Conservation (phyloP, 2,113 vertebrate genomes). For the Albula glossodonta region DNA sequence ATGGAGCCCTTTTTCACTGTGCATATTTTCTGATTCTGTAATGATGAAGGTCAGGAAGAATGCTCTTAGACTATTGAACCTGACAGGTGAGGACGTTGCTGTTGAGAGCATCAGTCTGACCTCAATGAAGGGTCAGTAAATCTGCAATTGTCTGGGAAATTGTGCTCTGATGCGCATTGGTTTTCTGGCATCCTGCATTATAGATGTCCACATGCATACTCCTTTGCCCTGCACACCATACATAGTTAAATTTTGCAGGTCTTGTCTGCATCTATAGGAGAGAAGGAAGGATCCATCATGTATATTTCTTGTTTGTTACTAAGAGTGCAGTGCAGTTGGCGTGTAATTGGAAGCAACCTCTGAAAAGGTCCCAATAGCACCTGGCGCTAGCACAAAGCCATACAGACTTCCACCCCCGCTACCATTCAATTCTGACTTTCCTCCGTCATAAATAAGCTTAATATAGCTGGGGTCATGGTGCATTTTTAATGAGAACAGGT, state of each 20-base stretch:
- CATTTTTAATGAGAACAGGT: too few relatives aligned
- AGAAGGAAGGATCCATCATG: background rate
- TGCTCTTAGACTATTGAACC: background rate
- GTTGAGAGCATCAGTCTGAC: background rate
- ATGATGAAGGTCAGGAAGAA: background rate
- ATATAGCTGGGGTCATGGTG: too few relatives aligned
- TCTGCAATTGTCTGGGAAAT: background rate
- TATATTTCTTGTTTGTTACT: background rate
- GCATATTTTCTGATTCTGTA: background rate
- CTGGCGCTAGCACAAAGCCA: too few relatives aligned
- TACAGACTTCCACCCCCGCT: too few relatives aligned
- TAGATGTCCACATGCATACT: background rate
- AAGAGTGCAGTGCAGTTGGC: too few relatives aligned
- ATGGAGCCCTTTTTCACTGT: background rate
- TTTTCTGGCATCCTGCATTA: background rate
- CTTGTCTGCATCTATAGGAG: background rate
- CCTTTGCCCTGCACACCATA: background rate
- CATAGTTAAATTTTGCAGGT: background rate
- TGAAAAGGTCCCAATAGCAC: too few relatives aligned
- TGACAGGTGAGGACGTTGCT: background rate
- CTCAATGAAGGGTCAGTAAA: background rate
- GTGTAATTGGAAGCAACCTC: too few relatives aligned
- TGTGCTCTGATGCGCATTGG: too few relatives aligned
- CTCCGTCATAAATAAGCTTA: too few relatives aligned
- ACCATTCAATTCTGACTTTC: too few relatives aligned